Evolutionary conservation across 2,888 invertebrate species (phyloP).

Genomic region (Amphimallon solstitiale): DNA sequence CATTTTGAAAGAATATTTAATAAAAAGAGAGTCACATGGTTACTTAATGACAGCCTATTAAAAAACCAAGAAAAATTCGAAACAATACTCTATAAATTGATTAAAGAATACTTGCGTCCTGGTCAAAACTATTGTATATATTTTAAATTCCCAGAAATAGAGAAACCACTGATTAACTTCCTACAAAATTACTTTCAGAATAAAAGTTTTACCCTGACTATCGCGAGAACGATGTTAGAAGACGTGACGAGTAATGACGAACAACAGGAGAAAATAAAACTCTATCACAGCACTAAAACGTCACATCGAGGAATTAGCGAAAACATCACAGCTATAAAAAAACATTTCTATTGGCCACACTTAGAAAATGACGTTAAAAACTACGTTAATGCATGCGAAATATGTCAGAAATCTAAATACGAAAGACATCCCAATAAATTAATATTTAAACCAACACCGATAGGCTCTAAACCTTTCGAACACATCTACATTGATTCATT

Average conservation of each 20-base stretch:
- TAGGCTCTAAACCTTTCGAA: conserved; percentile 30
- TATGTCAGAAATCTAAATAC: conserved; percentile 37
- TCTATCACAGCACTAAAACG: conserved; percentile 30
- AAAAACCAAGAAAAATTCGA: too few species aligned
- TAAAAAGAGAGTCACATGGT: conserved; percentile 11
- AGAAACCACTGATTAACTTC: conserved; percentile 1
- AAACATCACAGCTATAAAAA: conserved; percentile 28
- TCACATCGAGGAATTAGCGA: conserved; percentile 22
- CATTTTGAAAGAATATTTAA: neutral
- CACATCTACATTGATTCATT: conserved; percentile 33
- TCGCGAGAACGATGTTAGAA: conserved; percentile 10
- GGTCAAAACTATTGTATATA: conserved; percentile 13
- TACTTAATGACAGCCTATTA: neutral
- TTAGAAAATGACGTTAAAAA: conserved; percentile 20
- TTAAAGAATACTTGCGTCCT: too few species aligned
- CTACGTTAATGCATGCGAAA: conserved; percentile 29
- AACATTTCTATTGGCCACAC: conserved; percentile 32
- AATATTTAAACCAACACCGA: conserved; percentile 33
- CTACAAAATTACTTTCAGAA: conserved; percentile 21
- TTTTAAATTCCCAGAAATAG: conserved; percentile 1
- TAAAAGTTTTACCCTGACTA: neutral
- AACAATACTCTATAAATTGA: too few species aligned
- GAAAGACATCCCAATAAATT: conserved; percentile 35
- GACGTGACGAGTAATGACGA: conserved; percentile 14
- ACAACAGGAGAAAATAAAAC: conserved; percentile 27